Conservation (phyloP, 2,888 invertebrate genomes). For the Apodemia mormo region DNA sequence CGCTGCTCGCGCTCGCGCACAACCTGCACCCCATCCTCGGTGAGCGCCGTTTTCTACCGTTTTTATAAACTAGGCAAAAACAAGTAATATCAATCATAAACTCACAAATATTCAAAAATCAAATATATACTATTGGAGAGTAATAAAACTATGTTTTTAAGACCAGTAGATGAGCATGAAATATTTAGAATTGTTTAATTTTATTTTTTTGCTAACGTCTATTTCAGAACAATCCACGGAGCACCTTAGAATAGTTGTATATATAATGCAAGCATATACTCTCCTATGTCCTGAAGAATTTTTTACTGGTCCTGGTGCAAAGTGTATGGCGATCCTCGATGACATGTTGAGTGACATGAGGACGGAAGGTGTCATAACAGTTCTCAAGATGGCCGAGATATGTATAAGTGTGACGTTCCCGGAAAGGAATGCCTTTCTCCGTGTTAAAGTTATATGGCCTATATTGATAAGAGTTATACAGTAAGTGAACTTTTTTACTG, state of each 20-base stretch:
- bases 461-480: conserved; percentile 66
- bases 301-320: conserved; percentile 86
- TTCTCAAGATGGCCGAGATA: conserved; percentile 84
- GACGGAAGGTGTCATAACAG: conserved; percentile 79
- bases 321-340: conserved; percentile 86
- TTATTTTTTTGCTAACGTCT: too few species aligned
- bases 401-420: conserved; percentile 88
- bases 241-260: conserved; percentile 88
- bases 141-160: too few species aligned
- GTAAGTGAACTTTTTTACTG: conserved; percentile 50
- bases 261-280: conserved; percentile 91
- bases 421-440: conserved; percentile 87
- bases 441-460: conserved; percentile 77
- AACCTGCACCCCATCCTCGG: conserved; percentile 89
- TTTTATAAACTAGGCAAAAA: too few species aligned
- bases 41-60: too few species aligned
- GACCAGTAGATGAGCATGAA: too few species aligned
- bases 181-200: too few species aligned
- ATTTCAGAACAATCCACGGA: conserved; percentile 90
- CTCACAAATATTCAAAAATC: too few species aligned
- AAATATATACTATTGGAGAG: too few species aligned
- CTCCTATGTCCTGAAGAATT: conserved; percentile 90
- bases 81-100: too few species aligned
- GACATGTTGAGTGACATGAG: conserved; percentile 89
- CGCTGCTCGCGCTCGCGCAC: conserved; percentile 86